These are phyloP conservation scores for Zelleria hepariella DNA, from an alignment of 2,888 invertebrate genomes.

Conservation along the genomic window DNA sequence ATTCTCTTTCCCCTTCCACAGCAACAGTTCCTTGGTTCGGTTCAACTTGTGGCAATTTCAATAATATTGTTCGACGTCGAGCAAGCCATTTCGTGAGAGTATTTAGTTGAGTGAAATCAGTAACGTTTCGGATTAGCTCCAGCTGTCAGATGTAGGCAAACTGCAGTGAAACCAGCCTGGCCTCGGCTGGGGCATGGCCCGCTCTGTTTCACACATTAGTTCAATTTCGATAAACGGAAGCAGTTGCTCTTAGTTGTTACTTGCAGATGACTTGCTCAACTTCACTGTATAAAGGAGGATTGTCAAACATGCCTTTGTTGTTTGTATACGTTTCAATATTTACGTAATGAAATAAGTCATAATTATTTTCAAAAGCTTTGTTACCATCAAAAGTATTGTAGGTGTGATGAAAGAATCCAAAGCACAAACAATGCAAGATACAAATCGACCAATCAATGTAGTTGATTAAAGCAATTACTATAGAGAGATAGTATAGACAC, in stretches of 20 bases:
- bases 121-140: constrained; percentile 37
- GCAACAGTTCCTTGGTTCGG: background rate
- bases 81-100: background rate
- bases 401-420: background rate
- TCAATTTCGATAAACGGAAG: constrained; percentile 47
- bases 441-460: background rate
- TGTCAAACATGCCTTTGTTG: background rate
- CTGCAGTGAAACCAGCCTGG: constrained; percentile 37
- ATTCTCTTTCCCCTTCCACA: background rate
- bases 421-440: background rate
- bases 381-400: background rate
- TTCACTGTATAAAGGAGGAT: background rate
- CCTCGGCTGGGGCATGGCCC: constrained; percentile 26
- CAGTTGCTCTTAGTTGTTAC: constrained; percentile 18
- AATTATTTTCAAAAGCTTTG: background rate
- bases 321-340: too few species aligned
- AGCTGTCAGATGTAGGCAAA: constrained; percentile 57
- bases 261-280: background rate
- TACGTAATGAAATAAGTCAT: too few species aligned
- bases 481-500: background rate
- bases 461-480: background rate
- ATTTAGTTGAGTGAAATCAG: background rate
- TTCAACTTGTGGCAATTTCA: background rate
- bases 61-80: background rate
- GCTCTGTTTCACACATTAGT: constrained; percentile 58